Base-by-base conservation (phyloP, 1,140 invertebrate species). In the Drosophila santomea region DNA sequence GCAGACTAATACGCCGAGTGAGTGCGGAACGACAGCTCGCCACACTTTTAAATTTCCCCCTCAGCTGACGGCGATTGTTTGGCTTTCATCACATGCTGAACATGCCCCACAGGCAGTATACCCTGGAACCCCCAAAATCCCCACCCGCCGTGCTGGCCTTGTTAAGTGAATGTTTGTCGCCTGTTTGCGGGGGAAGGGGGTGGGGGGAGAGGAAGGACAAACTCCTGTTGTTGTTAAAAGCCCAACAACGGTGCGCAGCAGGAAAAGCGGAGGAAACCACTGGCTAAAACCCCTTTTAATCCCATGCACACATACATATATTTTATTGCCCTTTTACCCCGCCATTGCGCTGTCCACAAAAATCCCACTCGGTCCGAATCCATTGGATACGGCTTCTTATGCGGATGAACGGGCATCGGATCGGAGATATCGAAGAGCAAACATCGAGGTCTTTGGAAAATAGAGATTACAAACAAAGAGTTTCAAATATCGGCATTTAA, bases 251-350 rank as follows among this genome's bases (percentile, higher is more conserved):
- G 45, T 51, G 69, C 50, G 41, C 35, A 38, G 20, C 68, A 71
- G 38, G 39, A 36, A 50, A 47, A 36, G 32, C 47, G 14, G 25
- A 25, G 10, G 11, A n/a, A 62, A 56, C 77, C 75, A 80, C 67
- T 80, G 81, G 78, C 81, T 85, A 85, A 86, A 74, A 78, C 64
- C 78, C 83, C 36, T 86, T 78, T 78, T 85, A 85, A 78, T 75
- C 83, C 78, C 66, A 6, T 69, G 48, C 57, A 77, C 78, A 85
- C 78, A 86, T 75, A 86, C 81, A 85, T 81, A 85, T 69, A 83
- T 78, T 63, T 57, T 47, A 69, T 63, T 80, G 61, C 61, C 72
- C 73, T 55, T 44, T 38, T 58, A 52, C 17, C 44, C 47, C 7
- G 32, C 7, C 15, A n/a, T 25, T 32, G 38, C 54, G 1, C n/a